phyloP scores from a whole-genome alignment of 92 coral and sea anemone species.

The Epizoanthus rinbou region DNA sequence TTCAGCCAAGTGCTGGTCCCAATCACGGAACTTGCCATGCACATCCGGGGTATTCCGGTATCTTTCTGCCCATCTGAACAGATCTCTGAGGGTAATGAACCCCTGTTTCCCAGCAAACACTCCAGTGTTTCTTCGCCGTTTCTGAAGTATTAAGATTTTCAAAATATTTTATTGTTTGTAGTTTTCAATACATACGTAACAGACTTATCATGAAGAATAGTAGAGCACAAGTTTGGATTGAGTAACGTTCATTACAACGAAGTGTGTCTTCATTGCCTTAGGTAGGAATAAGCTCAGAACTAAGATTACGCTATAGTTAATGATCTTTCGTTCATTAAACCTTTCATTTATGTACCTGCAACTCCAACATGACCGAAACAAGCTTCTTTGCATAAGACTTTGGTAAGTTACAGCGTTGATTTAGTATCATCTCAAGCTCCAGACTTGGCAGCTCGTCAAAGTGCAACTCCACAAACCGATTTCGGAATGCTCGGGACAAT shows the following conservation, averaged over 20 bases:
- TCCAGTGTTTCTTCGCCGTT: conserved; percentile 83
- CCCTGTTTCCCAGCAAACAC: conserved; percentile 98
- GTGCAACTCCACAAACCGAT: conserved; percentile 98
- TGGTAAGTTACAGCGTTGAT: conserved; percentile 86
- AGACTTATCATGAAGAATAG: not conserved
- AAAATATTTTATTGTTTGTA: not conserved
- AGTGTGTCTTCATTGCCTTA: no score
- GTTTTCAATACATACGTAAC: not conserved
- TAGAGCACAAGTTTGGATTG: no score
- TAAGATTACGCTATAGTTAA: no score
- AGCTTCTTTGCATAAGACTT: conserved; percentile 96
- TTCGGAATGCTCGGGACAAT: conserved; percentile 93
- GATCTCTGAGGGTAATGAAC: conserved; percentile 87
- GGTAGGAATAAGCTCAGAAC: no score
- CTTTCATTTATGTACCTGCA: conserved; percentile 65
- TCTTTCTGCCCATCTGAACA: conserved; percentile 98
- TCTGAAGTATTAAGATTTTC: conserved; percentile 44
- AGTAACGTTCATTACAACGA: no score
- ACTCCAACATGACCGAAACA: conserved; percentile 82
- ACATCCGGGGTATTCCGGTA: conserved; percentile 85
- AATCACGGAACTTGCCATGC: conserved; percentile 76
- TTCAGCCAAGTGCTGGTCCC: conserved; percentile 96
- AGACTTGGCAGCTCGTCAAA: conserved; percentile 96
- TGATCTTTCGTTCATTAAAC: not conserved
- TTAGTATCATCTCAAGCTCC: conserved; percentile 89